Percentiles rank a stretch among this genome's conserved stretches.
Evolutionary conservation across 2,888 invertebrate species (phyloP).

Genomic region (Peribatodes rhomboidaria): DNA sequence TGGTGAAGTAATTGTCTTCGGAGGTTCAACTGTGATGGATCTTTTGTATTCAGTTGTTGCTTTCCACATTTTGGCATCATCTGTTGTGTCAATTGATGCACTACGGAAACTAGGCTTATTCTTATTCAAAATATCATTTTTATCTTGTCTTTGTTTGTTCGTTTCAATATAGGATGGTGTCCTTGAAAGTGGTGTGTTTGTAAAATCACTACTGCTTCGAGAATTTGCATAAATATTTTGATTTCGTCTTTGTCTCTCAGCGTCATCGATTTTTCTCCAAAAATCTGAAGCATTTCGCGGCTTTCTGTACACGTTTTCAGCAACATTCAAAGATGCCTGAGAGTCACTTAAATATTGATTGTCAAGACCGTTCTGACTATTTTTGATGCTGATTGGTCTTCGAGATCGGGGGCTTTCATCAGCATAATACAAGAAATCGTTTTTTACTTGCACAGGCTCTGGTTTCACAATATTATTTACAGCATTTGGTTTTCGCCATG

Average conservation of each 20-base stretch:
- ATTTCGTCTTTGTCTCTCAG: slow-evolving; percentile 74
- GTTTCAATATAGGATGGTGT: slow-evolving; percentile 60
- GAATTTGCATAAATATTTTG: slow-evolving; percentile 70
- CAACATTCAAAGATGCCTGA: slow-evolving; percentile 71
- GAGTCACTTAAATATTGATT: slow-evolving; percentile 84
- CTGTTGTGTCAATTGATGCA: slow-evolving; percentile 69
- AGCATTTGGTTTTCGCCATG: slow-evolving; percentile 74
- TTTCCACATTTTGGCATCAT: slow-evolving; percentile 81
- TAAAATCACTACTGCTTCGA: slow-evolving; percentile 75
- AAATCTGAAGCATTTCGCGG: slow-evolving; percentile 87
- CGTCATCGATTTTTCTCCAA: slow-evolving; percentile 88
- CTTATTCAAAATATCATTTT: slow-evolving; percentile 66
- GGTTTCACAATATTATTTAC: slow-evolving; percentile 69
- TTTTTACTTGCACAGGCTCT: slow-evolving; percentile 72
- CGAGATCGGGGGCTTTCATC: slow-evolving; percentile 91
- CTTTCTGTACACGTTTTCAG: slow-evolving; percentile 68
- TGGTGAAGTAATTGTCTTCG: slow-evolving; percentile 69
- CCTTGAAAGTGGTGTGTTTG: slow-evolving; percentile 63
- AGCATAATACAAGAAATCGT: slow-evolving; percentile 89
- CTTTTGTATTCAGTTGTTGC: slow-evolving; percentile 82
- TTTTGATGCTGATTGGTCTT: slow-evolving; percentile 90
- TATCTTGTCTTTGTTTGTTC: slow-evolving; percentile 60
- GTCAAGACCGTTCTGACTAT: slow-evolving; percentile 76
- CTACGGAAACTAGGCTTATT: slow-evolving; percentile 65
- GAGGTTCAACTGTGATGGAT: slow-evolving; percentile 73